Evolutionary conservation across 30 jellyfish, hydroid and myxozoan species (phyloP), one percentile per base, ranked within the genome.

Genomic region (Hydractinia symbiolongicarpus): DNA sequence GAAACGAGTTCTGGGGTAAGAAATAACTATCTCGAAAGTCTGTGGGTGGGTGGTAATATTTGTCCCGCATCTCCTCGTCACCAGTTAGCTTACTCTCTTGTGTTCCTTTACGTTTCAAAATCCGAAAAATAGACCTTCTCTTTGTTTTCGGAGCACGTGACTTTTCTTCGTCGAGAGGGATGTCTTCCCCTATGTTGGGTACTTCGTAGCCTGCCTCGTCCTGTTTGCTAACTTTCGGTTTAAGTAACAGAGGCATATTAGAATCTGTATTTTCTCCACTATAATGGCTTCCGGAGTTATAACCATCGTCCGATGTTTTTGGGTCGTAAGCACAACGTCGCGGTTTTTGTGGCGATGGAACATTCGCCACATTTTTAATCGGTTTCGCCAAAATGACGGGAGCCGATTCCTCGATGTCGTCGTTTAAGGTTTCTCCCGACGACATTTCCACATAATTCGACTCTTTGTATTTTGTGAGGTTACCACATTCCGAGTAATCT

Each of bases 191-290:
- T 66, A 86, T 74, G 53, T 71, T 72, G 53, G 98, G 98, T 54
- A 91, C 79, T 81, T 91, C 98, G 72, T 91, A 91, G 4, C 98
- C 98, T 5, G 92, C 98, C 30, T 86, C 96, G 70, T 91, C 98
- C 49, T 88, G 94, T 50, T 55, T 50, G 53, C 79, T 52, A 5
- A 58, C 20, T 10, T 61, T 13, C 1, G 40, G 74, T 56, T n/a
- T 55, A 7, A 16, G 52, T 17, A 73, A 19, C 54, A 73, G 80
- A 11, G 91, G 75, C 80, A 83, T 66, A 8, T 44, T 49, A 10
- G 85, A 64, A 13, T 20, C 73, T 11, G 14, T 66, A 15, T 70
- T 86, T 8, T 91, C 98, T 17, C 98, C 98, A 64, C 98, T 91
- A 72, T 87, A 91, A 68, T 82, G 93, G 68, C 95, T 91, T 77